A percentile compares a stretch with the other conserved stretches of the same genome.
phyloP scores from a whole-genome alignment of 2,888 invertebrate species.

The Eustalomyia histrio region DNA sequence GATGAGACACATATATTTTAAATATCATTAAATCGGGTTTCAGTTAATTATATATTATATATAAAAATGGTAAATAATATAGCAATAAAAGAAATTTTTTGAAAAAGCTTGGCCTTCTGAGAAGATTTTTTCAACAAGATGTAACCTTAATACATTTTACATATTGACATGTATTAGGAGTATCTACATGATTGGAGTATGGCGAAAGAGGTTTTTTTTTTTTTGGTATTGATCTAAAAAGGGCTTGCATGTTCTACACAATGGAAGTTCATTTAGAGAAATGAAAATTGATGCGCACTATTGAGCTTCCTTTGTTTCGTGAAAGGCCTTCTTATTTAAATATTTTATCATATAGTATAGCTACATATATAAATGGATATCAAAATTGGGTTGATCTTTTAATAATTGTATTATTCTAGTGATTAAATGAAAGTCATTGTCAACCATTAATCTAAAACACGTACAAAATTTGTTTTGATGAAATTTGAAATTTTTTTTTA shows the following conservation, averaged over 20 bases:
- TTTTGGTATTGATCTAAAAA: slow-evolving; percentile 3
- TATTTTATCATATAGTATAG: slow-evolving; percentile 3
- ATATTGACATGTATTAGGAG: background rate
- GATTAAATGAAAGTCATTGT: no score
- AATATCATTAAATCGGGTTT: no score
- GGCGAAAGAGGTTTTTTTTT: background rate
- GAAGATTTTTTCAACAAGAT: no score
- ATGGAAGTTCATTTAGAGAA: slow-evolving; percentile 29
- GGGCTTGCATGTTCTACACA: background rate
- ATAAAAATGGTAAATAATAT: no score
- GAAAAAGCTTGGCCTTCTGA: no score
- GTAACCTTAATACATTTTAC: background rate
- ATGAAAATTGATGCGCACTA: slow-evolving; percentile 5
- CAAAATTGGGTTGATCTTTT: background rate
- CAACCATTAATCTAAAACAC: no score
- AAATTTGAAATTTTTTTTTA: no score
- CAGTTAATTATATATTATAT: no score
- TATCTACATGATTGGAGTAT: background rate
- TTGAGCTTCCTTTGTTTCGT: slow-evolving; percentile 1
- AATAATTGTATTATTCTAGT: no score
- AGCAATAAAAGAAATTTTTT: no score
- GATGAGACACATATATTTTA: no score
- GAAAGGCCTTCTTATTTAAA: slow-evolving; percentile 10
- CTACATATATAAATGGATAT: background rate
- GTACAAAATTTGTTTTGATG: no score